A percentile compares a stretch with the other conserved stretches of the same genome.
Conservation (phyloP, 2,113 vertebrate species). For the Stegastes partitus region DNA sequence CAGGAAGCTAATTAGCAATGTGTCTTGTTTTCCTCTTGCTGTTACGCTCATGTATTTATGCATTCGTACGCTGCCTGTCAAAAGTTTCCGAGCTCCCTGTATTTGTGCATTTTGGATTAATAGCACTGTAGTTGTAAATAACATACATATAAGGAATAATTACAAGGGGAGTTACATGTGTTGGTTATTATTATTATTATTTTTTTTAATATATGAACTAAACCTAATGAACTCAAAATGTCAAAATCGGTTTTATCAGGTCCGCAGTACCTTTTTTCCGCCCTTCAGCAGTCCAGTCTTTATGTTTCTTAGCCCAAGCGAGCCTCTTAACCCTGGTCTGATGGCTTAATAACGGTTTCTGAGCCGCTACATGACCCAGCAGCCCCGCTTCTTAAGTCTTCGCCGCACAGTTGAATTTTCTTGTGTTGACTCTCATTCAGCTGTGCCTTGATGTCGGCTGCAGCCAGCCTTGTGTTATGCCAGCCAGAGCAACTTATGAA, state of each 20-base stretch:
- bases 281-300: conserved; percentile 33
- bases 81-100: conserved; percentile 15
- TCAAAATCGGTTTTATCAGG: conserved; percentile 29
- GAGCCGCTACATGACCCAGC: conserved; percentile 43
- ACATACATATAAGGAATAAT: conserved; percentile 1
- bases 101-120: neutral
- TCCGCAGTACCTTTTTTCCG: conserved; percentile 3
- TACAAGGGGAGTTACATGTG: neutral
- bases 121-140: neutral
- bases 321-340: conserved; percentile 62
- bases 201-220: conserved; percentile 1
- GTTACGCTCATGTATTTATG: conserved; percentile 50
- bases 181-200: neutral
- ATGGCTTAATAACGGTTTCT: conserved; percentile 59
- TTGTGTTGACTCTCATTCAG: conserved; percentile 43
- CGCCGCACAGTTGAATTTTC: conserved; percentile 31
- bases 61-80: conserved; percentile 40
- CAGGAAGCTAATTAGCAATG: conserved; percentile 61
- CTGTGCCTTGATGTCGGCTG: conserved; percentile 45
- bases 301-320: neutral
- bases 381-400: conserved; percentile 44
- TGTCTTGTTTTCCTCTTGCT: conserved; percentile 49
- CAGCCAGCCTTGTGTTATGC: conserved; percentile 13
- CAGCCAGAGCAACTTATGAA: conserved; percentile 41
- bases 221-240: conserved; percentile 40